A percentile compares a stretch with the other conserved stretches of the same genome.
Conservation (phyloP, 2,888 invertebrate genomes). For the Cheilosia impressa region DNA sequence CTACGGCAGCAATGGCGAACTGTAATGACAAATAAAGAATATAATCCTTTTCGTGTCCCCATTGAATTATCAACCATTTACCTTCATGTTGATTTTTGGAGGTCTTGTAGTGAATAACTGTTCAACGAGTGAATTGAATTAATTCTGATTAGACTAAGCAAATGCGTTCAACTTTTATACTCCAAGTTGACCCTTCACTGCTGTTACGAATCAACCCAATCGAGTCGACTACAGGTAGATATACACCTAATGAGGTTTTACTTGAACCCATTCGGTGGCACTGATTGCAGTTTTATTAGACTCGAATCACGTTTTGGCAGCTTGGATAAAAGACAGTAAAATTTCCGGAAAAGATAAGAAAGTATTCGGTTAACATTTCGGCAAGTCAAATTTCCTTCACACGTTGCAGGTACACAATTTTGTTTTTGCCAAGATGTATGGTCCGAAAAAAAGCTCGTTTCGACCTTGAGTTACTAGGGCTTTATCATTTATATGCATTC, state of each 20-base stretch:
- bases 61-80: background rate
- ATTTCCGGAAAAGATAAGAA: too few species aligned
- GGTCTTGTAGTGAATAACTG: constrained; percentile 75
- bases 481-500: too few species aligned
- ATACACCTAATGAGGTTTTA: background rate
- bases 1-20: constrained; percentile 81
- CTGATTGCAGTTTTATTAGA: constrained; percentile 15
- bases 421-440: too few species aligned
- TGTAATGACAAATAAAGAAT: constrained; percentile 63
- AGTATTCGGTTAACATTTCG: too few species aligned
- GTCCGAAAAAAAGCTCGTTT: too few species aligned
- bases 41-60: background rate
- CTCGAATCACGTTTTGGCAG: background rate
- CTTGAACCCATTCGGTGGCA: constrained; percentile 18
- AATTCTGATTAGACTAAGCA: constrained; percentile 40
- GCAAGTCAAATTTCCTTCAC: too few species aligned
- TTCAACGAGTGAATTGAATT: constrained; percentile 35
- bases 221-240: background rate
- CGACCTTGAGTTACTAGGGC: too few species aligned
- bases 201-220: background rate
- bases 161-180: constrained; percentile 45
- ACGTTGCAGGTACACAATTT: too few species aligned
- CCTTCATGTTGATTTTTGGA: constrained; percentile 70
- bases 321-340: background rate
- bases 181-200: background rate